Evolutionary conservation across 2,113 vertebrate genomes (phyloP).

Genomic region (Trogon surrucura): DNA sequence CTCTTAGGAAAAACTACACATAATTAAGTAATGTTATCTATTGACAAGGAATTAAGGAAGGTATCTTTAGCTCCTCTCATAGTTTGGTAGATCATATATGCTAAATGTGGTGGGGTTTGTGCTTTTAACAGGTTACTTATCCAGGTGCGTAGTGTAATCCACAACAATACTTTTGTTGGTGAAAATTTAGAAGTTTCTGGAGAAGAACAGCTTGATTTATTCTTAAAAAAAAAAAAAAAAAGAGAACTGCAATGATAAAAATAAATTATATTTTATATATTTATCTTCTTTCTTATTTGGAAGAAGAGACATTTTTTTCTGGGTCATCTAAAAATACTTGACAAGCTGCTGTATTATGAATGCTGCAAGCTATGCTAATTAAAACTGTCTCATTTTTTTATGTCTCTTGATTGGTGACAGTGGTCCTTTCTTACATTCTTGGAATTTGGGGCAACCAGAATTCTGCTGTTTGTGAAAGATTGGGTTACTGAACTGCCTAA

Average conservation of each 20-base stretch:
- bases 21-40: neutral
- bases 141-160: neutral
- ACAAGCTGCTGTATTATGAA: neutral
- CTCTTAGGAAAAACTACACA: neutral
- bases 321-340: conserved; percentile 1
- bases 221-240: neutral
- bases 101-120: neutral
- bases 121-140: neutral
- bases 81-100: neutral
- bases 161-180: neutral
- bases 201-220: neutral
- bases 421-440: neutral
- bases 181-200: neutral
- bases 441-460: neutral
- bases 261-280: neutral
- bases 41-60: neutral
- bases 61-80: neutral
- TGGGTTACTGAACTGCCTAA: neutral
- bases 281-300: neutral
- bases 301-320: neutral
- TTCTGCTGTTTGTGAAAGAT: neutral
- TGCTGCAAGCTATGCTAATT: neutral
- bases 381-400: neutral
- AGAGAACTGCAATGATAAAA: neutral
- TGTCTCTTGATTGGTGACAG: neutral